These are phyloP conservation scores for Leucophora obtusa DNA, from an alignment of 2,888 invertebrate genomes.

Conservation along the genomic window DNA sequence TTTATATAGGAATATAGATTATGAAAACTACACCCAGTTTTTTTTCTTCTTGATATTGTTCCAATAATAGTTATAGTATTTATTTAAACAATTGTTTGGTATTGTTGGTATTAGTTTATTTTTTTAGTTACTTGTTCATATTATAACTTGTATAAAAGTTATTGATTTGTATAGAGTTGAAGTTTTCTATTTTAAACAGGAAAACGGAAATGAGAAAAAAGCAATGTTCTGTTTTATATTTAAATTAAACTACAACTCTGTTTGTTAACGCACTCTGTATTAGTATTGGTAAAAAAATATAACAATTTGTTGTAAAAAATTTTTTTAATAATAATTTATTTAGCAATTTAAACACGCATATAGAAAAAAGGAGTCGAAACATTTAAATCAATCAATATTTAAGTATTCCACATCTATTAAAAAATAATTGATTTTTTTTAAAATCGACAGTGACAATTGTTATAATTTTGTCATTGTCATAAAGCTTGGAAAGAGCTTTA, in stretches of 20 bases:
- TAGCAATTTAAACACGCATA: not conserved
- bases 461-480: too few relatives aligned
- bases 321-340: not conserved
- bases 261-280: not conserved
- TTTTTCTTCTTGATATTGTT: slow-evolving; percentile 2
- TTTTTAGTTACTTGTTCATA: not conserved
- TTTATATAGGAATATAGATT: slow-evolving; percentile 1
- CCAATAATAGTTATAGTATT: not conserved
- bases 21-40: slow-evolving; percentile 43
- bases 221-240: not conserved
- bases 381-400: too few relatives aligned
- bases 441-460: too few relatives aligned
- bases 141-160: slow-evolving; percentile 22
- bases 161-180: slow-evolving; percentile 44
- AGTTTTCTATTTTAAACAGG: slow-evolving; percentile 59
- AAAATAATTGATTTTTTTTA: too few relatives aligned
- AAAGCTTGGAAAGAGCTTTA: too few relatives aligned
- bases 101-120: slow-evolving; percentile 3
- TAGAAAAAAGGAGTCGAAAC: too few relatives aligned
- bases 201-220: slow-evolving; percentile 75
- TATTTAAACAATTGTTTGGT: slow-evolving; percentile 3
- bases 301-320: not conserved
- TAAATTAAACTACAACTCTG: not conserved
- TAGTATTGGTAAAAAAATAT: not conserved
- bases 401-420: too few relatives aligned